Evolutionary conservation across 1,140 invertebrate species (phyloP).

Genomic region (Cydia pomonella): DNA sequence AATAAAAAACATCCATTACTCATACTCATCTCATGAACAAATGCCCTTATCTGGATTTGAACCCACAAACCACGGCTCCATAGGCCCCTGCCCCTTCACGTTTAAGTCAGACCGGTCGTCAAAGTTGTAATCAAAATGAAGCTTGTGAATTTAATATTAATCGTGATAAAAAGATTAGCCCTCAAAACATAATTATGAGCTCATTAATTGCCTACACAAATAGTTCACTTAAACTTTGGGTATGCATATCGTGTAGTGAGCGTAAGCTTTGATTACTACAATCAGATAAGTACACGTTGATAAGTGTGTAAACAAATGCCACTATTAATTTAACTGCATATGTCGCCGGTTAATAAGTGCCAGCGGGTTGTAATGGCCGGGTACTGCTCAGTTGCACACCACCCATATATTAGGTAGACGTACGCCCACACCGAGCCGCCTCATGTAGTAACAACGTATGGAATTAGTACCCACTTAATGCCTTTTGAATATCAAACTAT

Average conservation of each 20-base stretch:
- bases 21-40: too few relatives aligned
- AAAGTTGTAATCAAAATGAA: too few relatives aligned
- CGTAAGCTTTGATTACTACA: background rate
- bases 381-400: background rate
- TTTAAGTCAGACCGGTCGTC: too few relatives aligned
- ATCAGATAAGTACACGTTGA: background rate
- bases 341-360: background rate
- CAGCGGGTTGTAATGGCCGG: background rate
- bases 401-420: background rate
- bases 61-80: background rate
- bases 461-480: background rate
- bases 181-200: background rate
- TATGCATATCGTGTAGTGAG: background rate
- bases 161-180: too few relatives aligned
- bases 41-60: background rate
- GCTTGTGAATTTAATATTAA: too few relatives aligned
- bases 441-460: background rate
- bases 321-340: conserved; percentile 1
- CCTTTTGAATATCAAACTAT: background rate
- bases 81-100: too few relatives aligned
- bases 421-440: background rate
- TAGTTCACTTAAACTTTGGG: background rate
- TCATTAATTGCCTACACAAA: background rate
- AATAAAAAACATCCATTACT: too few relatives aligned
- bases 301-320: background rate